A percentile compares a stretch with the other conserved stretches of the same genome.
Evolutionary conservation across 2,797 vertebrate species (phyloP).

Genomic region (Harpagifer antarcticus): DNA sequence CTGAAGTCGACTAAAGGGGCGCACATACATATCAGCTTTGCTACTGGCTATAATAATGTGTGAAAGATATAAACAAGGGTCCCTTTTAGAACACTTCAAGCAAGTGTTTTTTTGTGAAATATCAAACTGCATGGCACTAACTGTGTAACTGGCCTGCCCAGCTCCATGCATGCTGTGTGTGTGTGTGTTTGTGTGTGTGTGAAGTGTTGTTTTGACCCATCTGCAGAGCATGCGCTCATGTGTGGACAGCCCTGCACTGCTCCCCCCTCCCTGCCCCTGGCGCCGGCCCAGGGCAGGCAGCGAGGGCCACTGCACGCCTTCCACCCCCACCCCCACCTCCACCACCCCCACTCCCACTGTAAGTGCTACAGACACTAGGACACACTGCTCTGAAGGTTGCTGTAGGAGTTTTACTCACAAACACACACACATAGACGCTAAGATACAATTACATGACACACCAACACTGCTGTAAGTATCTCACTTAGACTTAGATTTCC

Average conservation of each 20-base stretch:
- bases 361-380: slow-evolving; percentile 84
- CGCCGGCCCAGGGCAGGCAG: slow-evolving; percentile 85
- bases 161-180: slow-evolving; percentile 76
- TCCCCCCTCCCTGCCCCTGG: slow-evolving; percentile 85
- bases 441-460: slow-evolving; percentile 4
- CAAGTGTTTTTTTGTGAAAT: slow-evolving; percentile 44
- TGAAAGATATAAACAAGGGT: not conserved
- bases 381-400: slow-evolving; percentile 42
- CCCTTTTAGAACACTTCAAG: slow-evolving; percentile 47
- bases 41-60: not conserved
- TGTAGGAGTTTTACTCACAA: slow-evolving; percentile 27
- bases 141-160: slow-evolving; percentile 62
- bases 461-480: slow-evolving; percentile 6
- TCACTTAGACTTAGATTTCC: not conserved
- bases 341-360: slow-evolving; percentile 84
- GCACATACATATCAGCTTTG: not conserved
- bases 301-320: slow-evolving; percentile 85
- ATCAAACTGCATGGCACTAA: slow-evolving; percentile 74
- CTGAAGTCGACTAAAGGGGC: slow-evolving; percentile 56
- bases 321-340: slow-evolving; percentile 89
- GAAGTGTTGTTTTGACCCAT: slow-evolving; percentile 89
- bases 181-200: slow-evolving; percentile 68
- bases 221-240: slow-evolving; percentile 95
- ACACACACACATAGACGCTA: not conserved
- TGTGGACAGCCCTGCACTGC: slow-evolving; percentile 84